Conservation (phyloP, 2,888 invertebrate genomes). For the Thera obeliscata region DNA sequence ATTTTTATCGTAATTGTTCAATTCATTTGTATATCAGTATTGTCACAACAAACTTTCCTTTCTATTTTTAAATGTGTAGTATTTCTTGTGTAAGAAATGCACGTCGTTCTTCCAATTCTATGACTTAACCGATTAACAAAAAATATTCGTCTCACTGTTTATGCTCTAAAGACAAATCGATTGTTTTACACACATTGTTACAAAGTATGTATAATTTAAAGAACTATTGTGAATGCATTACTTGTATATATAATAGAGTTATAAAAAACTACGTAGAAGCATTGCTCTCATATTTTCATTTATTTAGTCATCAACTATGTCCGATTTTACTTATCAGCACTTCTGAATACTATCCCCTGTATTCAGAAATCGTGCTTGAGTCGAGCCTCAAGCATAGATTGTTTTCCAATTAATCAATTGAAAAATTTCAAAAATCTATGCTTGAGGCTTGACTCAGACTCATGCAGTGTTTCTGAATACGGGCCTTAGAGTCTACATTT, state of each 20-base stretch:
- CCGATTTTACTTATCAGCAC: background rate
- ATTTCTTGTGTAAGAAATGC: background rate
- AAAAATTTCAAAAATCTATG: too few species aligned
- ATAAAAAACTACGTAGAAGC: constrained; percentile 7
- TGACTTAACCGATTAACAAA: background rate
- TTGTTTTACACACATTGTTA: constrained; percentile 21
- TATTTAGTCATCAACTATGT: background rate
- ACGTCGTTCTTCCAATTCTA: background rate
- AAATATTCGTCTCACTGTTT: constrained; percentile 4
- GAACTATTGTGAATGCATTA: constrained; percentile 10
- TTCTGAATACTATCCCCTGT: background rate
- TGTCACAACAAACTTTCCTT: too few species aligned
- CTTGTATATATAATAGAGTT: constrained; percentile 1
- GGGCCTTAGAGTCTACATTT: too few species aligned
- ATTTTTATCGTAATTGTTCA: background rate
- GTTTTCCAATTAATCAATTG: too few species aligned
- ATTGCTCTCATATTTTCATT: background rate
- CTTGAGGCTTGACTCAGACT: too few species aligned
- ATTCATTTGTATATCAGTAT: background rate
- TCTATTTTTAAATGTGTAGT: too few species aligned
- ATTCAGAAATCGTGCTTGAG: too few species aligned
- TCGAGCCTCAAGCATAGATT: too few species aligned
- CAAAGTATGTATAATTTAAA: constrained; percentile 22
- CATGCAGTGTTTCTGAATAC: too few species aligned
- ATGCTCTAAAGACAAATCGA: constrained; percentile 1